These are phyloP conservation scores for Sminthurinus signatus DNA, from an alignment of 1,140 invertebrate genomes.

Conservation along the genomic window DNA sequence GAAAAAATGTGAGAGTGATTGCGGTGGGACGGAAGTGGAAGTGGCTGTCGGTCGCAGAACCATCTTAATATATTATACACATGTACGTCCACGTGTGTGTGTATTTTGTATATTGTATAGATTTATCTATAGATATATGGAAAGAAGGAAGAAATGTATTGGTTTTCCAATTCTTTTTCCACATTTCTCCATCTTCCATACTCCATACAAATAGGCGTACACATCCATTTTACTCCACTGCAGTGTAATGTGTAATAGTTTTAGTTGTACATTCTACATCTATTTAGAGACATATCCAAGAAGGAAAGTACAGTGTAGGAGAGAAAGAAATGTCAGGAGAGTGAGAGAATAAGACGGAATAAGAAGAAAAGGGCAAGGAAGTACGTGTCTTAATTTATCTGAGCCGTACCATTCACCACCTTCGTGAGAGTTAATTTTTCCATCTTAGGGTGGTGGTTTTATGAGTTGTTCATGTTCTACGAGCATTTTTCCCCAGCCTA, in stretches of 20 bases:
- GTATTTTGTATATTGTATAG: too few species aligned
- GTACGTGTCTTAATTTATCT: conserved; percentile 36
- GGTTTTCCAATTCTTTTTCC: too few species aligned
- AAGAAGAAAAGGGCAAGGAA: not conserved
- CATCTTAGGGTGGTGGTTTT: conserved; percentile 33
- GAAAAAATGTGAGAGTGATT: conserved; percentile 34
- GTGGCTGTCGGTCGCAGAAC: too few species aligned
- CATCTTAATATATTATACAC: too few species aligned
- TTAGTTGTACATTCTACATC: too few species aligned
- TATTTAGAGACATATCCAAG: not conserved
- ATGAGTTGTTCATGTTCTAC: conserved; percentile 36
- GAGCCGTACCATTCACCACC: conserved; percentile 35
- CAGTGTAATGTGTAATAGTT: too few species aligned
- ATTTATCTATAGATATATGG: too few species aligned
- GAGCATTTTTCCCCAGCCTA: conserved; percentile 35
- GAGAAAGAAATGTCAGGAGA: too few species aligned
- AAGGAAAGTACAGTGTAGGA: not conserved
- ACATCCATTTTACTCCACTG: not conserved
- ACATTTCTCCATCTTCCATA: too few species aligned
- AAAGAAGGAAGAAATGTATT: too few species aligned
- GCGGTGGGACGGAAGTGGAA: conserved; percentile 29
- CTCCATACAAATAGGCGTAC: too few species aligned
- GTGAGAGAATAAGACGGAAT: not conserved
- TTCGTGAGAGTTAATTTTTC: conserved; percentile 37
- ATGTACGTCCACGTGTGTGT: too few species aligned